These are phyloP conservation scores for Archegozetes longisetosus DNA, from an alignment of 1,140 invertebrate genomes.

Conservation along the genomic window DNA sequence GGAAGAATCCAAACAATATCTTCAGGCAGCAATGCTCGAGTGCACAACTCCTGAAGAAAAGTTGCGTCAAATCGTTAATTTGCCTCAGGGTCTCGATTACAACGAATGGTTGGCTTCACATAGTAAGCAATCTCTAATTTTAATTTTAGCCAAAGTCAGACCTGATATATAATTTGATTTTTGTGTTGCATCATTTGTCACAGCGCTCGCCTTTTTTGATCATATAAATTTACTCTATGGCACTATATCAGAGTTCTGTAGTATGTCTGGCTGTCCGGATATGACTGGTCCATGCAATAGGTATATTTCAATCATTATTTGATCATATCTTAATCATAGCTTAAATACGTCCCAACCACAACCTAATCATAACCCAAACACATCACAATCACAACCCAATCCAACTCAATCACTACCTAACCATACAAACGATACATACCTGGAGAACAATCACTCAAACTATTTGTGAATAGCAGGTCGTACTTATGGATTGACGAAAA, in stretches of 20 bases:
- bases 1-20: slow-evolving; percentile 82
- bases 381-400: not conserved
- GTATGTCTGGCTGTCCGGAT: slow-evolving; percentile 73
- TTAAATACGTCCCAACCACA: not conserved
- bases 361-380: no score
- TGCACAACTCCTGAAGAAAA: slow-evolving; percentile 72
- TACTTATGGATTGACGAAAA: slow-evolving; percentile 98
- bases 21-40: slow-evolving; percentile 72
- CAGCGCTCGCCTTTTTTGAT: slow-evolving; percentile 91
- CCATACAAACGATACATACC: slow-evolving; percentile 7
- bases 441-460: no score
- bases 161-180: no score
- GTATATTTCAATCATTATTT: slow-evolving; percentile 37
- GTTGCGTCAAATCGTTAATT: slow-evolving; percentile 73
- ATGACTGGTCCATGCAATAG: slow-evolving; percentile 85
- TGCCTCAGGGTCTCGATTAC: slow-evolving; percentile 82
- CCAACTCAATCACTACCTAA: not conserved
- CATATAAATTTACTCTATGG: slow-evolving; percentile 95
- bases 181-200: no score
- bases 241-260: slow-evolving; percentile 94
- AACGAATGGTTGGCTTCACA: slow-evolving; percentile 98
- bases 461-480: no score
- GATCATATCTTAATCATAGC: not conserved
- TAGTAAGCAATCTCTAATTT: slow-evolving; percentile 45
- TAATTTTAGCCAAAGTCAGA: no score